Conservation (phyloP, 2,113 vertebrate species). For the Zingel zingel region DNA sequence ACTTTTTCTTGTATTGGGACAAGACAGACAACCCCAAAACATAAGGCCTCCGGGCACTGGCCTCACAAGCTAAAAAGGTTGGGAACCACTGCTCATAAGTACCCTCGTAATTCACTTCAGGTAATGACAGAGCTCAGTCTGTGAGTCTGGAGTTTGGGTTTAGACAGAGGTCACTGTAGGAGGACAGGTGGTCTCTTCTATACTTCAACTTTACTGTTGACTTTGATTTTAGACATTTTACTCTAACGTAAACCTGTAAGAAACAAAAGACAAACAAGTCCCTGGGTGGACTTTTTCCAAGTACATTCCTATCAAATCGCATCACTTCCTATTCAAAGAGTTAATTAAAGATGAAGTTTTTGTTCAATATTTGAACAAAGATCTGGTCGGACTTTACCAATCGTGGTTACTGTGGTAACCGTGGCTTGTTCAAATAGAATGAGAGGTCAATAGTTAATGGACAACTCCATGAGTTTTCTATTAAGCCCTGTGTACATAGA, state of each 20-base stretch:
- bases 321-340: not conserved
- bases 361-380: conserved; percentile 35
- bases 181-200: not conserved
- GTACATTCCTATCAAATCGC: not conserved
- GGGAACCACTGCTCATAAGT: not conserved
- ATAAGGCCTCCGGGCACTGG: too few species aligned
- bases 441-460: conserved; percentile 74
- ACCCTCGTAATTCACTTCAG: not conserved
- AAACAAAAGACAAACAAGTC: not conserved
- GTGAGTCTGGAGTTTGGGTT: not conserved
- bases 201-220: too few species aligned
- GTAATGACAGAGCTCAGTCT: conserved; percentile 5
- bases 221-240: not conserved
- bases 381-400: conserved; percentile 2
- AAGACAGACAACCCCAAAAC: too few species aligned
- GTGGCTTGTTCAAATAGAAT: conserved; percentile 56
- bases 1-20: too few species aligned
- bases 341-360: not conserved
- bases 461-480: conserved; percentile 69
- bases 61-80: not conserved
- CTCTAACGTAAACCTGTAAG: not conserved
- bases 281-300: not conserved
- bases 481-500: conserved; percentile 71
- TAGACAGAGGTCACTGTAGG: not conserved
- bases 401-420: conserved; percentile 45